Evolutionary conservation across 2,888 invertebrate genomes (phyloP).

Genomic region (Pammene aurita): DNA sequence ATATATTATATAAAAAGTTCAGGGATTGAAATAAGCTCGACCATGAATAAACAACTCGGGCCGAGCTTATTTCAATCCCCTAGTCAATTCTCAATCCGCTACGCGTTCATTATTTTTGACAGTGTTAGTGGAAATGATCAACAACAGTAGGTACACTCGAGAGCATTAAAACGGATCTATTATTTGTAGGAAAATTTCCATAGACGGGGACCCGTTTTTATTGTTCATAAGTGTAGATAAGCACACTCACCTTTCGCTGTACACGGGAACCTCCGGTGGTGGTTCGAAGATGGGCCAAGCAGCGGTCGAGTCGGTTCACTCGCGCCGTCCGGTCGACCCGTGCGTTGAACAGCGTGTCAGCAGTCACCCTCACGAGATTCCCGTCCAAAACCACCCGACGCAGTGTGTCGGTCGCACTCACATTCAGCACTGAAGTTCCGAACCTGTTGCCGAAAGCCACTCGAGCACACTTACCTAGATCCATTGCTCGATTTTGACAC

Average conservation of each 20-base stretch:
- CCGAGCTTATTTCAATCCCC: no score
- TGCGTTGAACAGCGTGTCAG: neutral
- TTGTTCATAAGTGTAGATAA: neutral
- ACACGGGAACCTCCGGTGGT: neutral
- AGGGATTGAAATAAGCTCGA: no score
- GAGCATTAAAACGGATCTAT: neutral
- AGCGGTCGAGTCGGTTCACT: neutral
- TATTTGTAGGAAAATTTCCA: neutral
- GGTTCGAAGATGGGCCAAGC: neutral
- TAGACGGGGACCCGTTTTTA: neutral
- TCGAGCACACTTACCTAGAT: neutral
- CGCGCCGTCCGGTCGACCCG: neutral
- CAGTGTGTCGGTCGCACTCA: neutral
- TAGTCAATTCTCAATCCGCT: conserved; percentile 1
- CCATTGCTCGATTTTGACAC: conserved; percentile 3
- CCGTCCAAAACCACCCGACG: neutral
- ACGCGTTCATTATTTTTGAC: neutral
- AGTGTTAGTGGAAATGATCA: conserved; percentile 1
- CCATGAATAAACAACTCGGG: no score
- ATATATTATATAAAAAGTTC: no score
- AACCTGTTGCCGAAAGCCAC: neutral
- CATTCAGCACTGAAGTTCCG: neutral
- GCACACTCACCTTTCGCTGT: neutral
- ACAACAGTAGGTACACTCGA: neutral
- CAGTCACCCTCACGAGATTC: neutral